Evolutionary conservation across 2,113 vertebrate species (phyloP).

Genomic region (Puntigrus tetrazona): DNA sequence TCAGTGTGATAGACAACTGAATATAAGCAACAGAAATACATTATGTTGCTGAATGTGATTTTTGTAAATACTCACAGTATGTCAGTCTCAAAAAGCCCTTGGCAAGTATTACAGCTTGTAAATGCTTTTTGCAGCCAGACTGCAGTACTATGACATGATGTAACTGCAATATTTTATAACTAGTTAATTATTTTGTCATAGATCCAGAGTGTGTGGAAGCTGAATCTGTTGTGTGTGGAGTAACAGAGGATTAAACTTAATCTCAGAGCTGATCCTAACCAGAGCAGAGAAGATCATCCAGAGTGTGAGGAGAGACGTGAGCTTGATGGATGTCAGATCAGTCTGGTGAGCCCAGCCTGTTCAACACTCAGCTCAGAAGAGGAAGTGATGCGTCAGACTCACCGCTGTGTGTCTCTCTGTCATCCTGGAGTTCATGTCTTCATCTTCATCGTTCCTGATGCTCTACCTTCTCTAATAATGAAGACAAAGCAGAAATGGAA

Average conservation of each 20-base stretch:
- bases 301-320: constrained; percentile 16
- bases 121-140: no score
- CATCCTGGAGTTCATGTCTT: not conserved
- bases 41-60: no score
- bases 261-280: constrained; percentile 13
- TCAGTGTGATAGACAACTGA: no score
- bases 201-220: constrained; percentile 18
- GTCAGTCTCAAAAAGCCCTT: no score
- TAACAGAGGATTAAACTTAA: not conserved
- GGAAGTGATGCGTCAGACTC: constrained; percentile 2
- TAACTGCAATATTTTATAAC: no score
- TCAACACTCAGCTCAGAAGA: not conserved
- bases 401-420: not conserved
- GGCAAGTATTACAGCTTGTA: no score
- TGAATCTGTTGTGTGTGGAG: constrained; percentile 33
- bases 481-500: not conserved
- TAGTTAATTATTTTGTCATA: not conserved
- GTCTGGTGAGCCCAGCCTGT: not conserved
- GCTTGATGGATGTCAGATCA: not conserved
- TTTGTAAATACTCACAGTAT: no score
- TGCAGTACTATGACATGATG: no score
- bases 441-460: not conserved
- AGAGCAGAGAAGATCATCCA: not conserved
- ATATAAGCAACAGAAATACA: no score
- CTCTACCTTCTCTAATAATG: not conserved